Evolutionary conservation across 1,140 invertebrate species (phyloP).

Genomic region (Saccostrea glomerata): DNA sequence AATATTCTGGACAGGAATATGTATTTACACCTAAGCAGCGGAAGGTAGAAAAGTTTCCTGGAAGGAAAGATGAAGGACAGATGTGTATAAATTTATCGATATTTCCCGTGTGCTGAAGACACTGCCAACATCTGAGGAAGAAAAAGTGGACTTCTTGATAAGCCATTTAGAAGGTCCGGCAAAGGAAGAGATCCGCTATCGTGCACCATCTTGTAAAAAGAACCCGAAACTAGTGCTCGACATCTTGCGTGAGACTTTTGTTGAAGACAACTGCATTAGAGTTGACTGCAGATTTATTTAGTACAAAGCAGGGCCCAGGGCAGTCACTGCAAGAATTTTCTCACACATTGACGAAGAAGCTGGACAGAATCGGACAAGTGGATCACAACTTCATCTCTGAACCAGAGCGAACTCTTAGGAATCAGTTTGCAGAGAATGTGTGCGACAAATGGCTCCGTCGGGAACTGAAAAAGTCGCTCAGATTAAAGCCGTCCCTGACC

Average conservation of each 20-base stretch:
- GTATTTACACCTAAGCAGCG: no score
- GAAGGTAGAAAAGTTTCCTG: not conserved
- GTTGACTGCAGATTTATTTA: no score
- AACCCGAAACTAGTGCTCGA: not conserved
- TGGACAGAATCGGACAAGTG: slow-evolving; percentile 4
- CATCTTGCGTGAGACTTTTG: not conserved
- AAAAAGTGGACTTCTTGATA: not conserved
- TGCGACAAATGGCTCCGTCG: no score
- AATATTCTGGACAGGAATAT: no score
- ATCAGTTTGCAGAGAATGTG: no score
- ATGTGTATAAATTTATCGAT: slow-evolving; percentile 27
- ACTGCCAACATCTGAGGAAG: slow-evolving; percentile 4
- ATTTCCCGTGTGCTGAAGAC: not conserved
- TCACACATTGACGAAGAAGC: slow-evolving; percentile 26
- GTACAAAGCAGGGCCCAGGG: not conserved
- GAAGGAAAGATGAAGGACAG: not conserved
- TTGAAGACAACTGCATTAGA: no score
- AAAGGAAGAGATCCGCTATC: slow-evolving; percentile 26
- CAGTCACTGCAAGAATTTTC: slow-evolving; percentile 31
- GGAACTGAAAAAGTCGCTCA: no score
- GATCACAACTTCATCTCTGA: not conserved
- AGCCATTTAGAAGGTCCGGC: not conserved
- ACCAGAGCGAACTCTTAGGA: not conserved
- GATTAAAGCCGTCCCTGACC: no score
- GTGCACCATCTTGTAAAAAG: not conserved